phyloP scores from a whole-genome alignment of 37 sponge, comb jelly and placozoan species.

The Hormiphora californensis region DNA sequence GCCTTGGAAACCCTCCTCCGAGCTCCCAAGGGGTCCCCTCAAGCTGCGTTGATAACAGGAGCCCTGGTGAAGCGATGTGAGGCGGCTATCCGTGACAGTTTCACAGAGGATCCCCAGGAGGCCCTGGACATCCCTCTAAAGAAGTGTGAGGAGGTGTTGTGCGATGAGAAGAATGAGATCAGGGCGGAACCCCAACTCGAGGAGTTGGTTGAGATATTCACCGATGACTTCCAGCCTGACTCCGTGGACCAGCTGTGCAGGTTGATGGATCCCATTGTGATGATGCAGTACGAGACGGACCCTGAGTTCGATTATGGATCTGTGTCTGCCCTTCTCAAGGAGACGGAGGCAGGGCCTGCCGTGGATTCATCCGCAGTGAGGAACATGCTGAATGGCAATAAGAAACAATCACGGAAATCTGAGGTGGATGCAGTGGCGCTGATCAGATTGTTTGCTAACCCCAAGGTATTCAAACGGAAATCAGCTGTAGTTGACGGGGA shows the following conservation, averaged over 20 bases:
- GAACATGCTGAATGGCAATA: neutral
- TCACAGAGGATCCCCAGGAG: constrained; percentile 1
- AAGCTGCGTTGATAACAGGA: constrained; percentile 5
- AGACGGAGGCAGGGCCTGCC: constrained; percentile 16
- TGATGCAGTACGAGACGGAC: constrained; percentile 40
- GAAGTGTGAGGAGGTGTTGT: constrained; percentile 12
- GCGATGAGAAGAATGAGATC: neutral
- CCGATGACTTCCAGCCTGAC: constrained; percentile 17
- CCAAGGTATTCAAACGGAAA: neutral
- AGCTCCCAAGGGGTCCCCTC: constrained; percentile 42
- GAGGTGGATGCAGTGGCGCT: constrained; percentile 21
- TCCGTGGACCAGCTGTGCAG: constrained; percentile 34
- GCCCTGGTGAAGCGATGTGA: constrained; percentile 1
- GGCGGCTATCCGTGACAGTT: neutral
- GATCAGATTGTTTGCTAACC: constrained; percentile 36
- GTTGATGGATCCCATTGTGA: constrained; percentile 45
- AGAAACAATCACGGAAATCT: neutral
- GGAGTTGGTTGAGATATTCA: neutral
- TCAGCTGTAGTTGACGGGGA: constrained; percentile 14
- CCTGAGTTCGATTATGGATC: constrained; percentile 15
- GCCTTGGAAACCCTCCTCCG: neutral
- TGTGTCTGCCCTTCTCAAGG: neutral
- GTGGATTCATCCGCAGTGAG: constrained; percentile 11
- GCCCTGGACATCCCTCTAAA: neutral
- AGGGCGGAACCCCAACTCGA: neutral